These are phyloP conservation scores for Agonopterix heracliana DNA, from an alignment of 2,888 invertebrate species.

Conservation along the genomic window DNA sequence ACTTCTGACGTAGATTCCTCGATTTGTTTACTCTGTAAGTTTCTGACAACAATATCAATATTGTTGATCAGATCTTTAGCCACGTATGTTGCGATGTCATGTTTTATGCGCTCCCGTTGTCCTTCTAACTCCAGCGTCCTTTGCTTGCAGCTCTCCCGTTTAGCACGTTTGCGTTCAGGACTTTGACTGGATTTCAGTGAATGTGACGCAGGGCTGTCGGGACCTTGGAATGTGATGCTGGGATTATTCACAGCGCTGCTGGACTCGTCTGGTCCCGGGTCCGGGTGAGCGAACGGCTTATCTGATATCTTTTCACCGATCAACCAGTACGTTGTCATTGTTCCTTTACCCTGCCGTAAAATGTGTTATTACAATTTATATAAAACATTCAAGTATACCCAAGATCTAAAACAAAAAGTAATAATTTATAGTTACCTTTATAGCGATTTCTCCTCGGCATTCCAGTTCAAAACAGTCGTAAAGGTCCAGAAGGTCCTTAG, in stretches of 20 bases:
- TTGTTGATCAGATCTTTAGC: constrained; percentile 67
- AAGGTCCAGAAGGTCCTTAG: constrained; percentile 89
- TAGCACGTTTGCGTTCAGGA: background rate
- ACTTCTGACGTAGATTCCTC: constrained; percentile 36
- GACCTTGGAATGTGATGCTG: constrained; percentile 68
- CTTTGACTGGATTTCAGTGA: constrained; percentile 34
- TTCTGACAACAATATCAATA: constrained; percentile 59
- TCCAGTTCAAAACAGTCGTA: constrained; percentile 91
- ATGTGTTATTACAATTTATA: background rate
- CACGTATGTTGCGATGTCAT: constrained; percentile 65
- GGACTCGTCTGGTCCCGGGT: constrained; percentile 18
- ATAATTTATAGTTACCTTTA: constrained; percentile 81
- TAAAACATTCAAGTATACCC: constrained; percentile 18
- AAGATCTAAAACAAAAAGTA: background rate
- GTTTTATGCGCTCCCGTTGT: constrained; percentile 62
- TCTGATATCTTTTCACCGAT: constrained; percentile 79
- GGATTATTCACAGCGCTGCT: constrained; percentile 45
- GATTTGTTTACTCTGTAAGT: constrained; percentile 43
- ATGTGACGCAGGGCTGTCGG: constrained; percentile 65
- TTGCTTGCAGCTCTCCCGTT: constrained; percentile 1
- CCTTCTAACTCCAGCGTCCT: constrained; percentile 42
- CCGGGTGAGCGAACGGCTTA: constrained; percentile 21
- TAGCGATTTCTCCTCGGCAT: constrained; percentile 90
- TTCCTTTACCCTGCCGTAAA: constrained; percentile 85
- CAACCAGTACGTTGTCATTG: constrained; percentile 92